Conservation (phyloP, 2,888 invertebrate species). For the Yponomeuta plumbellus region DNA sequence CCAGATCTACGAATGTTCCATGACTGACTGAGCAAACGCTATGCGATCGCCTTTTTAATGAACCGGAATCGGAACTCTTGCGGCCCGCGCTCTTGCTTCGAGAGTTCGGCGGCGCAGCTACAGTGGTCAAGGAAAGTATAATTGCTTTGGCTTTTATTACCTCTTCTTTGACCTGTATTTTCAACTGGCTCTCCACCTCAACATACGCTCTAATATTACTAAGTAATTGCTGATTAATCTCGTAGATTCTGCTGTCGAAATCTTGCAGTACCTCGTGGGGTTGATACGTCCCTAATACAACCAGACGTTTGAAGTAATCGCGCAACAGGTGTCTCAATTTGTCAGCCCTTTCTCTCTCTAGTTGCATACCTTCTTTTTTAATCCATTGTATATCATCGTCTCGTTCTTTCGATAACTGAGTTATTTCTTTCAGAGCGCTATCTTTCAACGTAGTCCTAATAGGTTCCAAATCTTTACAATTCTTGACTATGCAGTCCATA, state of each 20-base stretch:
- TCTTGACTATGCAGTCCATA: conserved; percentile 41
- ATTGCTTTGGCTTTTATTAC: conserved; percentile 37
- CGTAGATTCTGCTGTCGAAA: conserved; percentile 55
- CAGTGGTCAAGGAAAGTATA: conserved; percentile 43
- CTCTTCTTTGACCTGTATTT: conserved; percentile 40
- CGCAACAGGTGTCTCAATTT: conserved; percentile 43
- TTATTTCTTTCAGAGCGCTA: conserved; percentile 35
- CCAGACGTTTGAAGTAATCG: conserved; percentile 45
- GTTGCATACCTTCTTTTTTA: conserved; percentile 38
- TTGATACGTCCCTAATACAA: conserved; percentile 42
- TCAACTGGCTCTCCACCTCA: conserved; percentile 49
- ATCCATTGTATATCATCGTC: conserved; percentile 39
- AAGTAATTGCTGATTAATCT: conserved; percentile 57
- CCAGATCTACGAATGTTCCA: neutral
- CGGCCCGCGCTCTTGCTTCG: conserved; percentile 26
- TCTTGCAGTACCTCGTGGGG: conserved; percentile 52
- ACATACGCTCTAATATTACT: conserved; percentile 53
- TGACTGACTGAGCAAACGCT: conserved; percentile 24
- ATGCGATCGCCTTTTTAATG: conserved; percentile 26
- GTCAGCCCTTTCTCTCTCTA: conserved; percentile 54
- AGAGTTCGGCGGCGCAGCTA: neutral
- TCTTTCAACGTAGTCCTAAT: neutral
- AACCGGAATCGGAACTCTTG: conserved; percentile 27
- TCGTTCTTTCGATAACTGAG: conserved; percentile 32
- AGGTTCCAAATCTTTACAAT: conserved; percentile 20